Evolutionary conservation across 2,888 invertebrate genomes (phyloP), one percentile per base, ranked within the genome.

Genomic region (Linyphia triangularis): DNA sequence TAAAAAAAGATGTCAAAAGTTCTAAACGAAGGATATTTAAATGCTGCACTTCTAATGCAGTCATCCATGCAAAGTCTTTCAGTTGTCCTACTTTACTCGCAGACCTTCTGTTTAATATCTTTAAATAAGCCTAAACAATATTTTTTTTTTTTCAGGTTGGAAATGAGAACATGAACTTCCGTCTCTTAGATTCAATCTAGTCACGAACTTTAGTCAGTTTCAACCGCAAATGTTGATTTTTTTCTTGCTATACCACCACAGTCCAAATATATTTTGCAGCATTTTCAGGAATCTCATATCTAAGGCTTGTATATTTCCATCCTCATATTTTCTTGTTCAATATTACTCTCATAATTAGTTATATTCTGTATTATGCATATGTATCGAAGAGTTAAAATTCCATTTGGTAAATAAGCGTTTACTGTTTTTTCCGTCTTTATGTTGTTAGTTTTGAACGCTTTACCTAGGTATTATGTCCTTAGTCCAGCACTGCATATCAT

Each of bases 141-240:
- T 2, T 28, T 26, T 65, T 67, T n/a, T 22, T n/a, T 51, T 63
- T 85, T 13, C 43, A 86, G 86, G 26, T 81, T 86, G 24, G 73
- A 81, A 65, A 73, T 37, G 19, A 30, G 79, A 26, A 22, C 73
- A 16, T 86, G 10, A 81, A 57, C 6, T 4, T 19, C 13, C 19
- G 9, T 1, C 57, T 10, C 5, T 13, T 5, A 22, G 16, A 51
- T 19, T 19, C 9, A 30, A 57, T 86, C 86, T 86, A 86, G 86
- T 86, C 86, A 86, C 28, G 24, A 65, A 16, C 43, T 30, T 26
- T 69, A 77, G 37, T 84, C 59, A 85, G 69, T 77, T 61, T 75
- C 37, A 72, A n/a, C 24, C 59, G 16, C 51, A 51, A 51, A 51
- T 75, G 61, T 40, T 59, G 67, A n/a, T 85, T 26, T 57, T 37